Evolutionary conservation across 2,113 vertebrate genomes (phyloP).

Genomic region (Pterophyllum scalare): DNA sequence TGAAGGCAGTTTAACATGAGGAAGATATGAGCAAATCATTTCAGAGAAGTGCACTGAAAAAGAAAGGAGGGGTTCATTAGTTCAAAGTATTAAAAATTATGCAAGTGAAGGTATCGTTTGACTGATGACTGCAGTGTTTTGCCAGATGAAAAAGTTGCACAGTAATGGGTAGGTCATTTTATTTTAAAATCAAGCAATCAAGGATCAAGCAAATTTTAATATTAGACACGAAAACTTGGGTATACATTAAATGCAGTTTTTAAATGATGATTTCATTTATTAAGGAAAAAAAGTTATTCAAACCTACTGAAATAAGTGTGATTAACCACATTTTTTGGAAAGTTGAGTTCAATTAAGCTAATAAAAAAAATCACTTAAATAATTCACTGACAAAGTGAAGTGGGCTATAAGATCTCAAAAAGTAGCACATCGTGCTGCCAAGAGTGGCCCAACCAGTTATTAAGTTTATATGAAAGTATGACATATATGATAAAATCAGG

Average conservation of each 20-base stretch:
- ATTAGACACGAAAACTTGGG: background rate
- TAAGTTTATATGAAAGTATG: background rate
- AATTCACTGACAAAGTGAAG: no score
- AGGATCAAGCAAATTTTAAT: background rate
- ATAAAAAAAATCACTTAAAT: no score
- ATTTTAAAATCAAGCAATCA: no score
- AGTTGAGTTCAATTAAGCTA: no score
- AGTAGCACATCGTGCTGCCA: no score
- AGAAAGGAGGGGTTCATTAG: background rate
- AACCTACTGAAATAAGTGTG: background rate
- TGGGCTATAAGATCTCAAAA: no score
- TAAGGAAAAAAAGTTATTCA: background rate
- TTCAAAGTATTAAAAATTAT: background rate
- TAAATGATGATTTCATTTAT: background rate
- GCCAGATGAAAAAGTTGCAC: background rate
- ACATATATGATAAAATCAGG: background rate
- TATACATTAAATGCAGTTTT: background rate
- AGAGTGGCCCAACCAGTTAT: no score
- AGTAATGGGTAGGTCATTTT: no score
- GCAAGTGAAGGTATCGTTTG: background rate
- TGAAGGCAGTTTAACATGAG: background rate
- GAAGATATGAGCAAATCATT: background rate
- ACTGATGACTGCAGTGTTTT: background rate
- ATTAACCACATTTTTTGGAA: no score
- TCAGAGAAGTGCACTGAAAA: background rate